Base-by-base conservation (phyloP, 2,797 vertebrate species). In the Paedocypris micromegethes region DNA sequence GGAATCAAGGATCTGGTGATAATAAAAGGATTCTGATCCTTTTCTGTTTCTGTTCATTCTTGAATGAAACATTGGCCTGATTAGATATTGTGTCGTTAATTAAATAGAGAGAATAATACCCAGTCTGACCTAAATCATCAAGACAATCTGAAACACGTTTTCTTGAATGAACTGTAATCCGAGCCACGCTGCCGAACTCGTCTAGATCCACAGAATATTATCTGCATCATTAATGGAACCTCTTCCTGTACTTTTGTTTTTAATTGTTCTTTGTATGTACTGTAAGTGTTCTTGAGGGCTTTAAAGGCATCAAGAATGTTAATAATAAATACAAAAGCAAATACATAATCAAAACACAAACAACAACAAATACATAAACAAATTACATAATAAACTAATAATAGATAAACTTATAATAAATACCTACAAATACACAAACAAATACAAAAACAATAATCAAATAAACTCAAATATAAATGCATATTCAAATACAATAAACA, bases 41-140 rank as follows among this genome's bases (percentile, higher is more conserved):
- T 47, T 47, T 39, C 4, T 58, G 23, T 38, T 42, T 39, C 55
- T 70, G 51, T 56, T 64, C 23, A 23, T 74, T 68, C 9, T 52
- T 23, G 54, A 72, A 67, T 72, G n/a, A 53, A 58, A 44, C 37
- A 23, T 6, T 72, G 70, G 54, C 64, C 64, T 55, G 63, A 65
- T 77, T 72, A 75, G 47, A 51, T 42, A 51, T 5, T 3, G 42
- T 40, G 23, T 61, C 57, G 72, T 59, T 64, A 40, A 64, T 58
- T 58, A 58, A 77, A 63, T 76, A 56, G 69, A 70, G 51, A 58
- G 53, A 67, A 61, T 23, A 56, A 56, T 53, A 64, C 9, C 23
- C 23, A 41, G 66, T 48, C 47, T 55, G 51, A 62, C 47, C 55
- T 65, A 70, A 62, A 69, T 67, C 58, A 73, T 53, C 58, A 61